Evolutionary conservation across 2,797 vertebrate species (phyloP).

Genomic region (Taeniopygia guttata): DNA sequence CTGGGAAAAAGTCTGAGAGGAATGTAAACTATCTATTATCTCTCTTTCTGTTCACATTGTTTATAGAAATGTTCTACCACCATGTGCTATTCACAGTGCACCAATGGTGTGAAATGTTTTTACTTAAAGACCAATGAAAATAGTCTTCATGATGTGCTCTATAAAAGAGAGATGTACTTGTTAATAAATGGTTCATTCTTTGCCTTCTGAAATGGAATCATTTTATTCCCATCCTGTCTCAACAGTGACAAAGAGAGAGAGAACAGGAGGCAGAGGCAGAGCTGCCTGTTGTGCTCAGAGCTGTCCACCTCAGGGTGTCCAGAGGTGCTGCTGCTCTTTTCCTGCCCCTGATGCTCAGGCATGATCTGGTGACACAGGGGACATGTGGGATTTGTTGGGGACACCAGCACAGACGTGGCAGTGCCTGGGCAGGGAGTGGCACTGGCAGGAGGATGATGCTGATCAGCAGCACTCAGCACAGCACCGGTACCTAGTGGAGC

Average conservation of each 20-base stretch:
- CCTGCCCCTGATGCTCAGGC: background rate
- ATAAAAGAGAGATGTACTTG: no score
- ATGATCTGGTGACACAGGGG: accelerated
- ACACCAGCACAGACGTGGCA: background rate
- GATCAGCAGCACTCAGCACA: background rate
- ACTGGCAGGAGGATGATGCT: background rate
- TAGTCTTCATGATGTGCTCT: no score
- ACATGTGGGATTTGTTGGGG: background rate
- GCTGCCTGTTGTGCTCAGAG: accelerated
- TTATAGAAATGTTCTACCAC: no score
- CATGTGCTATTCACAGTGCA: no score
- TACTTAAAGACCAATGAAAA: no score
- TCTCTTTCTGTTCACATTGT: no score
- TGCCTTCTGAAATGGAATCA: no score
- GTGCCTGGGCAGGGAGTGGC: background rate
- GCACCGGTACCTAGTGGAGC: accelerated
- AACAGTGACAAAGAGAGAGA: background rate
- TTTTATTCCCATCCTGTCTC: no score
- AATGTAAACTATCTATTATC: no score
- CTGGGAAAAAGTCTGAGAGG: no score
- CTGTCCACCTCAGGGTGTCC: accelerated
- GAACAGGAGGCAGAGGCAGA: background rate
- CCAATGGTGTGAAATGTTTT: no score
- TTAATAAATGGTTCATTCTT: no score
- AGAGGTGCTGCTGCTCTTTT: background rate